Base-by-base conservation (phyloP, 30 jellyfish, hydroid and myxozoan species). In the Aurelia aurita region DNA sequence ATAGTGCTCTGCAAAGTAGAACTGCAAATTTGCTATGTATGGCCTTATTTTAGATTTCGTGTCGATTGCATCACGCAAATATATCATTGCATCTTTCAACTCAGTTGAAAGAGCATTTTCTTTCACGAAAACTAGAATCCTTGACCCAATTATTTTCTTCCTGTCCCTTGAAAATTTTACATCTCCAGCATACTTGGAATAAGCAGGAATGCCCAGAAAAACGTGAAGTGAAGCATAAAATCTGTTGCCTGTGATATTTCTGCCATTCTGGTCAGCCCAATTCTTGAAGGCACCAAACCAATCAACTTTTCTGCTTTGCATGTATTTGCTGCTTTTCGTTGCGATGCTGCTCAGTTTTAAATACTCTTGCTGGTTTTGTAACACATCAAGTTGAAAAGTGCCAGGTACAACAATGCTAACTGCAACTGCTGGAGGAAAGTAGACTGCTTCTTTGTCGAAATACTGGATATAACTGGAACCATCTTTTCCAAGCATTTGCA, bases 401-500 rank as follows among this genome's bases (percentile, higher is more conserved):
- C 82, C 91, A 9, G 92, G 91, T 20, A 79, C 77, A 43, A 89
- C 75, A 31, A 89, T 59, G 58, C 79, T 61, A n/a, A 82, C 82
- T 21, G 23, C 84, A 73, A 45, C 43, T 0, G 90, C 51, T 18
- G 57, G 90, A 1, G 92, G 57, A 68, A 71, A 89, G 39, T 80
- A 61, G 0, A 23, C 54, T 16, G 58, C 71, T 51, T 70, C 77
- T 11, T 28, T 94, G 20, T 89, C 91, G 21, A 81, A 74, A 66
- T 35, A 89, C 22, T 82, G 49, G 28, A 65, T 58, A 72, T 69
- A 89, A 27, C 76, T 64, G 1, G 97, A 89, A 14, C 95, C 95
- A 74, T 89, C 97, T 34, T 77, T 79, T 20, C 91, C 91, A 3
- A 89, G 80, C 84, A 64, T 82, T 35, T 65, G 58, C 74, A 87